Base-by-base conservation (phyloP, 2,797 vertebrate species). In the Liparis tanakae region DNA sequence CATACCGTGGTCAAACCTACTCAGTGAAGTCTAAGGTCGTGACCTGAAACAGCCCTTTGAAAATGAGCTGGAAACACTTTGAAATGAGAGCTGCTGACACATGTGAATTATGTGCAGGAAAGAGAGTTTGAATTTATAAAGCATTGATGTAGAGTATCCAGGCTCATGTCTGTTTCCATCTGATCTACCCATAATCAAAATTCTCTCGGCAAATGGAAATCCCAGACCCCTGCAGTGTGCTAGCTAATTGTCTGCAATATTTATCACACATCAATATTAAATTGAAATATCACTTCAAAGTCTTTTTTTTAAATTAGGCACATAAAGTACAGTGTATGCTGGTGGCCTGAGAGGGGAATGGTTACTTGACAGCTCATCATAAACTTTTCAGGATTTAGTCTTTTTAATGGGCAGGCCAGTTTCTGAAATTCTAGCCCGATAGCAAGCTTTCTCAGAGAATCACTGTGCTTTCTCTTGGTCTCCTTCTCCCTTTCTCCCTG, bases 161-260 rank as follows among this genome's bases (percentile, higher is more conserved):
- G 54, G 68, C 84, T 92, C 91, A 90, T 92, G 81, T 84, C 87
- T 82, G 86, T 90, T 91, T 91, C 91, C 46, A 84, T 92, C 92
- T 92, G 92, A 93, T 92, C 87, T 91, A n/a, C 51, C 59, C 65
- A 13, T 91, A 91, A 91, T 91, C 84, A 91, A 85, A 61, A 56
- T 72, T 79, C 76, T 87, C 44, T 48, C 63, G 73, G 84, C 84
- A 80, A 87, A 84, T 80, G 83, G 80, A 88, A 88, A 88, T 84
- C 84, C 81, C 66, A 87, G 73, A 81, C 59, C 74, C 61, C 76
- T 15, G 54, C 66, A 79, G 87, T 82, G 56, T 57, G 69, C 65
- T 17, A 41, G 80, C 78, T 85, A 74, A 78, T 85, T 85, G 82
- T 85, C 74, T 91, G 82, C 81, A 93, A 91, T 92, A 92, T 92